These are phyloP conservation scores for Antheraea mylitta DNA, from an alignment of 1,140 invertebrate species.

Conservation along the genomic window DNA sequence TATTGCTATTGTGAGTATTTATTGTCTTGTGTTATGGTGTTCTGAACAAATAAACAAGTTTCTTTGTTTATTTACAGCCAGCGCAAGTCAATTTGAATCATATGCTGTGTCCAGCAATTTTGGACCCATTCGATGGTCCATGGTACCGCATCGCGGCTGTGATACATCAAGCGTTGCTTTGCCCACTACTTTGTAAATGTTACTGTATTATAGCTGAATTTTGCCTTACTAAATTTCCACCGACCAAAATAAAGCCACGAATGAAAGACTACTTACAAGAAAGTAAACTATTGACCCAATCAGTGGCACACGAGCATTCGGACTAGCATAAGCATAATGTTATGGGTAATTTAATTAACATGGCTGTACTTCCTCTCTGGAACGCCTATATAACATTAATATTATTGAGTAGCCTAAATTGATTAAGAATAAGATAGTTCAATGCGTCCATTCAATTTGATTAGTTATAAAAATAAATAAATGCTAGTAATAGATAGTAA, in stretches of 20 bases:
- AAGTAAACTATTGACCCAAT: constrained; percentile 23
- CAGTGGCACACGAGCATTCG: constrained; percentile 24
- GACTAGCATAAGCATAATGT: constrained; percentile 28
- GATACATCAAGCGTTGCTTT: constrained; percentile 89
- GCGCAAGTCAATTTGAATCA: constrained; percentile 96
- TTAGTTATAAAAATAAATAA: too few species aligned
- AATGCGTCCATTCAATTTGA: constrained; percentile 41
- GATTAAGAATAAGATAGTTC: constrained; percentile 34
- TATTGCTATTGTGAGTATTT: constrained; percentile 88
- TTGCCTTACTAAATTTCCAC: constrained; percentile 79
- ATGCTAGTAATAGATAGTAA: too few species aligned
- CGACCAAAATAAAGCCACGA: constrained; percentile 77
- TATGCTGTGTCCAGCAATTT: constrained; percentile 95
- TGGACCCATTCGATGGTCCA: constrained; percentile 94
- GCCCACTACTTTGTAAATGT: constrained; percentile 87
- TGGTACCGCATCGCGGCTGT: constrained; percentile 91
- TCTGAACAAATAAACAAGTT: not conserved
- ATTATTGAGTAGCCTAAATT: constrained; percentile 10
- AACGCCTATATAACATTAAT: constrained; percentile 1
- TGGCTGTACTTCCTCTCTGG: constrained; percentile 29
- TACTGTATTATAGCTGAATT: constrained; percentile 80
- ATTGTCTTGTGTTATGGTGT: not conserved
- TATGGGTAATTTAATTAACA: constrained; percentile 8
- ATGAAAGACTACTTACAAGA: constrained; percentile 67
- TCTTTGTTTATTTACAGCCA: constrained; percentile 80